Percentiles rank a stretch among this genome's conserved stretches.
Evolutionary conservation across 2,888 invertebrate genomes (phyloP).

Genomic region (Furcula furcula): DNA sequence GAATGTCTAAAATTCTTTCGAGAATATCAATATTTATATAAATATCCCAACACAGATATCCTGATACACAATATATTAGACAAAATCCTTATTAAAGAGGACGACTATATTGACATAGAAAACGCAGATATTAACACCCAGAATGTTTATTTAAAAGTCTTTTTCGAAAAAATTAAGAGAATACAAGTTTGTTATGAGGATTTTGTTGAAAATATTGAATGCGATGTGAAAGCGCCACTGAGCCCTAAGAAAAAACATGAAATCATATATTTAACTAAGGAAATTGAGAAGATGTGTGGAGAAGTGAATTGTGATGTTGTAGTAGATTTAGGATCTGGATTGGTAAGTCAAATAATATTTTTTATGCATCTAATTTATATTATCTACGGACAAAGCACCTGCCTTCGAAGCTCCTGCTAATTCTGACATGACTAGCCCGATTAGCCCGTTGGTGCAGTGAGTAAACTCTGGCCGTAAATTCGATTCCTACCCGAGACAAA

Average conservation of each 20-base stretch:
- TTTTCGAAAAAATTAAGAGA: conserved; percentile 41
- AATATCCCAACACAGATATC: conserved; percentile 84
- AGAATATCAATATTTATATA: conserved; percentile 83
- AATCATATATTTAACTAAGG: conserved; percentile 82
- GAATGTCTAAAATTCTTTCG: conserved; percentile 80
- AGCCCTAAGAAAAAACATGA: conserved; percentile 87
- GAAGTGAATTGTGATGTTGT: conserved; percentile 71
- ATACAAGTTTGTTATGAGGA: conserved; percentile 34
- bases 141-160: conserved; percentile 36
- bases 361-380: no score
- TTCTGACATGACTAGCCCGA: no score
- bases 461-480: no score
- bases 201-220: conserved; percentile 36
- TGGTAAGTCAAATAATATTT: conserved; percentile 85
- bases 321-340: conserved; percentile 88
- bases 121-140: conserved; percentile 28
- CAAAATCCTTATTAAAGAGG: conserved; percentile 67
- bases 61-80: conserved; percentile 78
- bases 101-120: conserved; percentile 35
- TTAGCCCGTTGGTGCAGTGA: no score
- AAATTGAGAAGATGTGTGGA: conserved; percentile 77
- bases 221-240: conserved; percentile 50
- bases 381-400: no score
- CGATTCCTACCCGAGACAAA: no score
- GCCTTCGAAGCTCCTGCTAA: no score